Percentiles rank a stretch among this genome's conserved stretches.
These are phyloP conservation scores for Erinaceus europaeus DNA, from an alignment of 2,113 vertebrate genomes.

Conservation along the genomic window DNA sequence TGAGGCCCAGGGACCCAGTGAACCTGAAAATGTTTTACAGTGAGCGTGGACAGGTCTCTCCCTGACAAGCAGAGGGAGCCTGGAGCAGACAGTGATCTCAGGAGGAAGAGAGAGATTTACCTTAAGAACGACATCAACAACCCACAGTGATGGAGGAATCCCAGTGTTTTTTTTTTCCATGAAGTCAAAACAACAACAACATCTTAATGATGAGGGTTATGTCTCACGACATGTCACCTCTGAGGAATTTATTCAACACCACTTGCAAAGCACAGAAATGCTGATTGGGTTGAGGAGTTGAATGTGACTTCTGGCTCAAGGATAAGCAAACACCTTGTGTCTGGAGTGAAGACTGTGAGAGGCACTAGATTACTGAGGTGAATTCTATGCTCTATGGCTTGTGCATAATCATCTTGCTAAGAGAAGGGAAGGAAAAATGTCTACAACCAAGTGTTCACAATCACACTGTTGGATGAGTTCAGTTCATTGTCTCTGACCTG, in stretches of 20 bases:
- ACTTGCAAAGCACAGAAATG: background rate
- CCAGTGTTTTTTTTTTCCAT: background rate
- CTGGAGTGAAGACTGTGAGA: constrained; percentile 44
- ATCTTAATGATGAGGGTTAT: background rate
- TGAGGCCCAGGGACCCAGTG: too few species aligned
- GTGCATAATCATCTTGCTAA: constrained; percentile 73
- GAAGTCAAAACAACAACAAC: background rate
- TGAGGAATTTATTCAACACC: background rate
- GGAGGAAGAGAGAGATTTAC: background rate
- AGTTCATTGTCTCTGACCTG: constrained; percentile 58
- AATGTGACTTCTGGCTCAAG: background rate
- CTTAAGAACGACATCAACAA: background rate
- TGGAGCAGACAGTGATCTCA: background rate
- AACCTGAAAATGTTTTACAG: too few species aligned
- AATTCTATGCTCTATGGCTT: constrained; percentile 76
- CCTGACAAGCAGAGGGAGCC: background rate
- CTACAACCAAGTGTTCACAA: constrained; percentile 62
- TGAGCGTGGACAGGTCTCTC: too few species aligned
- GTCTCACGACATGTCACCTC: background rate
- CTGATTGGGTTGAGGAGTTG: background rate
- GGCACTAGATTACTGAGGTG: constrained; percentile 70
- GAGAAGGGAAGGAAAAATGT: constrained; percentile 71
- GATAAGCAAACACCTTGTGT: background rate
- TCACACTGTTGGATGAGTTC: constrained; percentile 67
- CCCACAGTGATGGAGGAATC: background rate